Evolutionary conservation across 1,140 invertebrate genomes (phyloP), one percentile per base, ranked within the genome.

Genomic region (Cherax destructor): DNA sequence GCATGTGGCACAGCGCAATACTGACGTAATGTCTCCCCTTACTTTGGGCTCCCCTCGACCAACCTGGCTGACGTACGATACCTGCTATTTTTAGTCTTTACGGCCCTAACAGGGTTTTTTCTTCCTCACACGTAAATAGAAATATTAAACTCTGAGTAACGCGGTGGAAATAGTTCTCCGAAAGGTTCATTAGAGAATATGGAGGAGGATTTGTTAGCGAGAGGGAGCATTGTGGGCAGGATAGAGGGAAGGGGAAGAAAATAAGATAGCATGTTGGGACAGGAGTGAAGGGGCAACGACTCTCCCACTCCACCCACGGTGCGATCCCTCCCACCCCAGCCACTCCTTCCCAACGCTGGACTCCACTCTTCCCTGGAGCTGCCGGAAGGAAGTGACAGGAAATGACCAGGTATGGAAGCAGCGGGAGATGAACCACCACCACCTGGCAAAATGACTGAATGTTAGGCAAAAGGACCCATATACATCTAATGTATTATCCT

Each of bases 21-120:
- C 61, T 88, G 86, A 88, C 86, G 86, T 77, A 88, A 88, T 69
- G 41, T 65, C 80, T 30, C 49, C 80, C 80, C 80, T 65, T 88
- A 80, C 79, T 81, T 80, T 79, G 21, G 86, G 86, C 56, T 18
- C 86, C 52, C 59, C 77, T 59, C 18, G 65, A 11, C 76, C 30
- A 52, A 41, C 61, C 78, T 88, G 86, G 49, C 86, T 88, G 86
- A 81, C 78, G 86, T 88, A 88, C 77, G 77, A 88, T 61, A 18
- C 9, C 47, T 1, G 77, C 41, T 88, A 80, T 78, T 88, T 80
- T 88, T 81, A 69, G 86, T 41, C 30, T 18, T 18, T 65, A 1
- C 9, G 52, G 13, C 52, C 52, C 9, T 56, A 56, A 56, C 13
- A 10, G 18, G 61, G 1, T 65, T 65, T 5, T 65, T 65, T 65